Conservation (phyloP, 2,113 vertebrate genomes). For the Setophaga kirtlandii region DNA sequence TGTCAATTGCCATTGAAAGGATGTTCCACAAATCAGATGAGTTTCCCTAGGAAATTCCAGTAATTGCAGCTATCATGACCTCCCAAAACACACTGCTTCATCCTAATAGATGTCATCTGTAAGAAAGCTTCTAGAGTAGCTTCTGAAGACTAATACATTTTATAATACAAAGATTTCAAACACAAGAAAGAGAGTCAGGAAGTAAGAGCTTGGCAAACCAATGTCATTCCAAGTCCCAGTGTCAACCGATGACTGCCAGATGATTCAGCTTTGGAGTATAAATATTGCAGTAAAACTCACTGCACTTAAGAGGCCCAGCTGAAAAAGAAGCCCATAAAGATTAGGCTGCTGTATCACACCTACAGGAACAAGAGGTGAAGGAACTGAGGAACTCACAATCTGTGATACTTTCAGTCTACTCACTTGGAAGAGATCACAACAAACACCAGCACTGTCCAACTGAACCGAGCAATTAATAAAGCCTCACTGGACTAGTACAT, state of each 20-base stretch:
- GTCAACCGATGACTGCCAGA: background rate
- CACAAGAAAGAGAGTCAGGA: background rate
- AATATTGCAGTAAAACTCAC: background rate
- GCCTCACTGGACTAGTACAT: background rate
- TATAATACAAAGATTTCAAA: background rate
- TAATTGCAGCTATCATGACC: background rate
- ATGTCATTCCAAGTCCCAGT: background rate
- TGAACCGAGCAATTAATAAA: background rate
- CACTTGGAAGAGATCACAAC: background rate
- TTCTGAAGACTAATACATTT: background rate
- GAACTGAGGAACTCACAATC: background rate
- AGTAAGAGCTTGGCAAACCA: background rate
- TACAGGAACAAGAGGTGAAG: background rate
- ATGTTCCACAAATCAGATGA: background rate
- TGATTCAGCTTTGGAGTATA: background rate
- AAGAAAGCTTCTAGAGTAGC: background rate
- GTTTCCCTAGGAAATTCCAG: background rate
- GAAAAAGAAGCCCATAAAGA: background rate
- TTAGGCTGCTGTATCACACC: background rate
- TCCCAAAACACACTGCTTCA: background rate
- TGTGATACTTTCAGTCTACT: background rate
- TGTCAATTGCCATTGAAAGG: background rate
- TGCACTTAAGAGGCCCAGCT: background rate
- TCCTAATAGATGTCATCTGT: background rate
- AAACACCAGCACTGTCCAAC: background rate